Base-by-base conservation (phyloP, 2,888 invertebrate genomes). In the Torymus texanus region DNA sequence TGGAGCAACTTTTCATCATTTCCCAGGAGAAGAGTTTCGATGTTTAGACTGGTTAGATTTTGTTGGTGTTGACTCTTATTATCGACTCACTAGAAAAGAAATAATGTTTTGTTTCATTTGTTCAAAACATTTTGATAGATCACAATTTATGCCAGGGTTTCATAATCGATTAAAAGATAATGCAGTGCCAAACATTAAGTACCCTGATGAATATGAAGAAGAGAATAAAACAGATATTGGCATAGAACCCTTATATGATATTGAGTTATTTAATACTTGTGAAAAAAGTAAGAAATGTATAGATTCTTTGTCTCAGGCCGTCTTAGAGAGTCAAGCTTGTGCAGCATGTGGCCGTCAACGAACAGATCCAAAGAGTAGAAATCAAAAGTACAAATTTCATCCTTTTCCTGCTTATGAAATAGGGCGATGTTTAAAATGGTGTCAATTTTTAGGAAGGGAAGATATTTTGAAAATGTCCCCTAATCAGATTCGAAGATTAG, bases 321-420 rank as follows among this genome's bases (percentile, higher is more conserved):
- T 89, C 12, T 81, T 90, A 2, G 89, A 89, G 21, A 88, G 89
- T 75, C 88, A 89, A 79, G 90, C 88, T 11, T 90, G 90, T 68
- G 90, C 89, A 0, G 89, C 90, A 11, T 90, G 90, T 70, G 89
- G 90, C 10, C 84, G 90, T 50, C 86, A 83, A 8, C 85, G 88
- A 29, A 85, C 88, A 0, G 88, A 90, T 81, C 89, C 90, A 4
- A 85, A 84, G 1, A 90, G 89, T 61, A 89, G 88, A 78, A 16
- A 80, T 10, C 89, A 90, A 59, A 86, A 86, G 75, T 89, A 88
- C 61, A 90, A 89, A 63, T 90, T 90, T 70, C 90, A 90, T 83
- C 90, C 90, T 13, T 90, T 90, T 79, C 90, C 90, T 2, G 90
- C 90, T 0, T 90, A 90, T 70, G 90, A 90, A 76, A 90, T 90